Conservation (phyloP, 2,113 vertebrate genomes). For the Gila orcuttii region DNA sequence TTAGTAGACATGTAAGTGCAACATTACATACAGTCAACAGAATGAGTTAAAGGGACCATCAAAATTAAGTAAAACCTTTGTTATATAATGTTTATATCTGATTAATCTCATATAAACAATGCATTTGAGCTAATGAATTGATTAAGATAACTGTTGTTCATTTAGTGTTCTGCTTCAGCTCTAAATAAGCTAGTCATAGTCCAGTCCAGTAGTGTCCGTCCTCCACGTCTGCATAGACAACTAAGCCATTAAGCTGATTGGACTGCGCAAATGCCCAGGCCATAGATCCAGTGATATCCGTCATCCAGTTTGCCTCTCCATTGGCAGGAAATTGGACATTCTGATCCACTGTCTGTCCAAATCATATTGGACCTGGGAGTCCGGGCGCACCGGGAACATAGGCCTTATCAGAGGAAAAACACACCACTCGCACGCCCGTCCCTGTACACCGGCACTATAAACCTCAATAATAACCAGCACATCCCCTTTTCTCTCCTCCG, state of each 20-base stretch:
- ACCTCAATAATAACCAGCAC: constrained; percentile 21
- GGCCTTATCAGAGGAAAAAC: constrained; percentile 43
- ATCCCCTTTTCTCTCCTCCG: background rate
- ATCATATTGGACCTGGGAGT: constrained; percentile 30
- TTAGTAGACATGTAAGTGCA: too few relatives aligned
- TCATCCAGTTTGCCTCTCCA: background rate
- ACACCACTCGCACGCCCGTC: background rate
- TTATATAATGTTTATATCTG: background rate
- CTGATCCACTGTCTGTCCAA: constrained; percentile 22
- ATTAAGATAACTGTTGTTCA: background rate
- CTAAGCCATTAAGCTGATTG: constrained; percentile 37
- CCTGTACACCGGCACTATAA: background rate
- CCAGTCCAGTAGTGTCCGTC: constrained; percentile 4
- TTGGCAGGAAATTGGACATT: constrained; percentile 17
- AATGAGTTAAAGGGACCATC: too few relatives aligned
- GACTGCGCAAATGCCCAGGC: background rate
- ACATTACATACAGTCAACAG: too few relatives aligned
- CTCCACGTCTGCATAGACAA: constrained; percentile 14
- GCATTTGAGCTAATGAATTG: background rate
- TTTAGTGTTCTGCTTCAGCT: constrained; percentile 1
- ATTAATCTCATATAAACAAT: background rate
- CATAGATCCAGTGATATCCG: constrained; percentile 28
- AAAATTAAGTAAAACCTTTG: too few relatives aligned
- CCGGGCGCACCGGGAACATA: background rate
- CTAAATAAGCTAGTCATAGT: constrained; percentile 9